phyloP scores from a whole-genome alignment of 1,140 invertebrate genomes.

The Pseudomyrmex cubaensis region DNA sequence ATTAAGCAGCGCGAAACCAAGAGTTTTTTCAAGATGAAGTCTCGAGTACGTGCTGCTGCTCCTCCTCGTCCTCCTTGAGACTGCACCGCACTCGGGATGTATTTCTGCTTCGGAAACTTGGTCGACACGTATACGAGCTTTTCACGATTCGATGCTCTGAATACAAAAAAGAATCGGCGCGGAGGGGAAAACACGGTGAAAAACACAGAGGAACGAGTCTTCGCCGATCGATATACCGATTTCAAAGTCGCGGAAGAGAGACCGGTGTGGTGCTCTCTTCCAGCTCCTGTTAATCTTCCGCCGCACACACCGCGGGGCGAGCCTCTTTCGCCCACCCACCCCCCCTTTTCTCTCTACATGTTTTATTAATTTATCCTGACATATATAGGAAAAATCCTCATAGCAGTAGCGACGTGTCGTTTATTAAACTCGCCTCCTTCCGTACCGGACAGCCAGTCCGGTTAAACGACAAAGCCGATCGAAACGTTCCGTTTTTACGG shows the following conservation, averaged over 20 bases:
- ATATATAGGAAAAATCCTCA: not conserved
- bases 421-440: slow-evolving; percentile 49
- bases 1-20: not conserved
- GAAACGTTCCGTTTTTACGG: slow-evolving; percentile 44
- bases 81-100: not conserved
- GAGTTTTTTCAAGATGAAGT: not conserved
- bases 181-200: not conserved
- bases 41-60: slow-evolving; percentile 1
- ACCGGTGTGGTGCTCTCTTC: slow-evolving; percentile 18
- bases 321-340: not conserved
- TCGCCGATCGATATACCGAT: slow-evolving; percentile 52
- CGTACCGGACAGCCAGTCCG: slow-evolving; percentile 27
- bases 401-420: slow-evolving; percentile 58
- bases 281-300: slow-evolving; percentile 7
- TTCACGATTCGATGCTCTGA: slow-evolving; percentile 50
- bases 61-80: not conserved
- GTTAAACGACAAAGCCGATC: slow-evolving; percentile 46
- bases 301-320: slow-evolving; percentile 35
- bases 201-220: slow-evolving; percentile 58
- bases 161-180: slow-evolving; percentile 41
- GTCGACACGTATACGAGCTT: slow-evolving; percentile 46
- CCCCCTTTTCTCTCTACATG: slow-evolving; percentile 36
- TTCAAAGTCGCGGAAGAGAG: slow-evolving; percentile 48
- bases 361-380: slow-evolving; percentile 55
- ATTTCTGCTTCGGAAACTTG: slow-evolving; percentile 39